Evolutionary conservation across 2,797 vertebrate species (phyloP), one percentile per base, ranked within the genome.

Genomic region (Ambastaia sidthimunki): DNA sequence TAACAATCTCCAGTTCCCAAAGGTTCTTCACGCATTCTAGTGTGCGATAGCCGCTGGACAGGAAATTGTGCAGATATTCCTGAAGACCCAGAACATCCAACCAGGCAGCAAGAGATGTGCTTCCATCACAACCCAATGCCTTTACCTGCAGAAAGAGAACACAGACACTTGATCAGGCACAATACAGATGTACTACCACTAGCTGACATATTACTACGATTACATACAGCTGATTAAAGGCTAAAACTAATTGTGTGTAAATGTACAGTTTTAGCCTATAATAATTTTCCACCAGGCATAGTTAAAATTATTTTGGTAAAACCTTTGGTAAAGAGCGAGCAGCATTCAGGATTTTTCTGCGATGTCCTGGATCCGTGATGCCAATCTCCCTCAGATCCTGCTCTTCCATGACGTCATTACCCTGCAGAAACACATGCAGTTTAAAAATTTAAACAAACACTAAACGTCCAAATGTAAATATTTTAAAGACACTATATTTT

Each of bases 1-100:
- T 99, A 74, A 99, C 97, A 7, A 99, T 96, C 92, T 99, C 98
- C 69, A 98, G 93, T 85, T 99, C 98, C 98, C 98, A 99, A 86
- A 99, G 95, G 92, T 96, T 99, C 86, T 96, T 98, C 86, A 99
- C 96, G 82, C 95, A 95, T 90, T 99, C 97, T 0, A 98, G 94
- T 55, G 95, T 96, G 88, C 93, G 95, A 90, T 99, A 99, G 85
- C 98, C 98, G 7, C 96, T 98, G 0, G 96, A 92, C 86, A 98
- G 92, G 92, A 99, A 99, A 91, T 95, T 97, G 74, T 94, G 95
- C 41, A 96, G 85, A 50, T 99, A 99, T 87, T 98, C 97, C 78
- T 96, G 94, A 78, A 99, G 93, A 54, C 97, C 97, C 87, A 99
- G 88, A 2, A 94, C 94, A 89, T 97, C 96, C 73, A 99, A 92